Conservation (phyloP, 1,140 invertebrate genomes). For the Sycophaga agraensis region DNA sequence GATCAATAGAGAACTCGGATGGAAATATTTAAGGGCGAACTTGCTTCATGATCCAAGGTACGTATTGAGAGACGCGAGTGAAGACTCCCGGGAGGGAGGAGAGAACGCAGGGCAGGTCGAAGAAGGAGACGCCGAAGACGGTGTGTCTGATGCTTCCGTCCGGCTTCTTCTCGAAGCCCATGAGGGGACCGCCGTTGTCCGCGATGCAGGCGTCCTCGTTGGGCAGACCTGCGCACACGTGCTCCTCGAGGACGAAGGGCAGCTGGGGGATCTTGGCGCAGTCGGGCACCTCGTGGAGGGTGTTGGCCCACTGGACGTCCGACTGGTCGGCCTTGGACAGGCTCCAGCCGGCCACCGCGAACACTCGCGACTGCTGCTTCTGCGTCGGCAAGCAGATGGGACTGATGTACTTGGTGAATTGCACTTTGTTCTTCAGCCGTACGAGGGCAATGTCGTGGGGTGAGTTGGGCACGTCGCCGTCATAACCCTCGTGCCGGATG, state of each 20-base stretch:
- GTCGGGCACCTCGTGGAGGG: neutral
- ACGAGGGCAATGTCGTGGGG: neutral
- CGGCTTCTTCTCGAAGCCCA: neutral
- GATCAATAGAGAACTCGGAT: too few species aligned
- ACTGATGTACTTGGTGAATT: neutral
- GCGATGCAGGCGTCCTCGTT: neutral
- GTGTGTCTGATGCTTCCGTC: neutral
- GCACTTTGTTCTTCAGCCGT: neutral
- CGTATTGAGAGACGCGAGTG: neutral
- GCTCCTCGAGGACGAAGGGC: neutral
- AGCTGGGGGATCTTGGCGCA: neutral
- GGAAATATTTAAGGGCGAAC: too few species aligned
- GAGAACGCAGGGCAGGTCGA: neutral
- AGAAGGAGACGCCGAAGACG: neutral
- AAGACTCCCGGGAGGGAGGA: neutral
- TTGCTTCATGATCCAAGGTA: constrained; percentile 9
- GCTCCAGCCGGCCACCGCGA: constrained; percentile 1
- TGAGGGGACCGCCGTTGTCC: constrained; percentile 1
- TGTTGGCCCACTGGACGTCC: neutral
- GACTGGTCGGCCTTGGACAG: neutral
- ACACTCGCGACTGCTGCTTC: neutral
- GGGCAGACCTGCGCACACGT: neutral
- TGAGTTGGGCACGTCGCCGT: neutral
- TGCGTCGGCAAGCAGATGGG: constrained; percentile 4
- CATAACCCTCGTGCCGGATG: too few species aligned